Evolutionary conservation across 2,888 invertebrate genomes (phyloP).

Genomic region (Platynereis dumerilii): DNA sequence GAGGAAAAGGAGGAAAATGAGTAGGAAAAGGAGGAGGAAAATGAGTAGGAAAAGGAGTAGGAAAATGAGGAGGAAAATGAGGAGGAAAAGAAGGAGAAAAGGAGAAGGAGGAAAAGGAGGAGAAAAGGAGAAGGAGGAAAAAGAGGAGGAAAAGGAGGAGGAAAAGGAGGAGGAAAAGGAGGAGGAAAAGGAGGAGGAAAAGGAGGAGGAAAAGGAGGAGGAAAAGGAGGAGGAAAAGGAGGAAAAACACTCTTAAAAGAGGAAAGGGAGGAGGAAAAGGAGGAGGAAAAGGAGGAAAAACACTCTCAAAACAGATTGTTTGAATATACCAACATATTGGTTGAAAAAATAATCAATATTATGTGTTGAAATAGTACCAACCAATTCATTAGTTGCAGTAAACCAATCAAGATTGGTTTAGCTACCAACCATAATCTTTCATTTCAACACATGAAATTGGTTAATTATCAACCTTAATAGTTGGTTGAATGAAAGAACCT

Average conservation of each 20-base stretch:
- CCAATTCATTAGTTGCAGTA: too few species aligned
- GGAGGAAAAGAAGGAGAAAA: slow-evolving; percentile 1
- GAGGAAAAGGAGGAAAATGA: slow-evolving; percentile 9
- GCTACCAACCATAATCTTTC: too few species aligned
- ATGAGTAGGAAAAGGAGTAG: neutral
- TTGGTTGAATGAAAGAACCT: too few species aligned
- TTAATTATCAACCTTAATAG: too few species aligned
- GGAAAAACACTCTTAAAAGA: neutral
- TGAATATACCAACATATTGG: too few species aligned
- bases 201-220: neutral
- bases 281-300: slow-evolving; percentile 10
- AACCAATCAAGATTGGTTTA: too few species aligned
- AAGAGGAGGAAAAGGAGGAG: slow-evolving; percentile 13
- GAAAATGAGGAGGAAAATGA: slow-evolving; percentile 2
- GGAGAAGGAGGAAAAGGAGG: neutral
- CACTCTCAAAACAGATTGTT: too few species aligned
- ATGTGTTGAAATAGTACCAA: slow-evolving; percentile 1
- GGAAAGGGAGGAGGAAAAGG: neutral
- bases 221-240: slow-evolving; percentile 9
- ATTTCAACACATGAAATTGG: too few species aligned
- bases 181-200: neutral
- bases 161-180: slow-evolving; percentile 3
- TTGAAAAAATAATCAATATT: neutral
- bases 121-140: neutral
- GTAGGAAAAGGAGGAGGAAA: slow-evolving; percentile 2